A percentile compares a stretch with the other conserved stretches of the same genome.
phyloP scores from a whole-genome alignment of 2,888 invertebrate species.

The Cosmorhoe ocellata region DNA sequence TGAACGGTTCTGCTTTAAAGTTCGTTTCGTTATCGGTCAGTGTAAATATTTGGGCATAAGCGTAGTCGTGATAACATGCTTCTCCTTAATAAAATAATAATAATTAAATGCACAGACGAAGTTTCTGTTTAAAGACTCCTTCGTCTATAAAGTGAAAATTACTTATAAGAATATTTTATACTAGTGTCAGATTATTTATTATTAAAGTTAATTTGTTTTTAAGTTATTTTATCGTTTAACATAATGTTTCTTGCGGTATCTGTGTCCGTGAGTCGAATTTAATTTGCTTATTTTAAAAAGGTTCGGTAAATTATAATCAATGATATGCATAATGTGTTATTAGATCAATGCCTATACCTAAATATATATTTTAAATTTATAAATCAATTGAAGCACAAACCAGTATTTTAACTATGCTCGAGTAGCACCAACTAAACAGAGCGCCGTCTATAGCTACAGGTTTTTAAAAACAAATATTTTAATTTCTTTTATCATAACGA shows the following conservation, averaged over 20 bases:
- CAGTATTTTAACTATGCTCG: too few species aligned
- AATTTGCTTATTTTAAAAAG: background rate
- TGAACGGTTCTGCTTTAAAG: background rate
- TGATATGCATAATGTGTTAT: too few species aligned
- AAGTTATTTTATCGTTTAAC: slow-evolving; percentile 8
- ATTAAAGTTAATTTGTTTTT: slow-evolving; percentile 16
- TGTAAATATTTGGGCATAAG: slow-evolving; percentile 12
- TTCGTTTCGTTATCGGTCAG: slow-evolving; percentile 1
- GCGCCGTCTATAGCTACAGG: too few species aligned
- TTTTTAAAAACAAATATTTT: too few species aligned
- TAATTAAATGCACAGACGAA: background rate
- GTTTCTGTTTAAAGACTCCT: slow-evolving; percentile 70
- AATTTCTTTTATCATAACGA: too few species aligned
- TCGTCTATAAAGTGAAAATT: slow-evolving; percentile 8
- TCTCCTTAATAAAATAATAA: slow-evolving; percentile 1
- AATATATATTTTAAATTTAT: too few species aligned
- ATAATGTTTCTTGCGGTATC: background rate
- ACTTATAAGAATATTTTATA: slow-evolving; percentile 11
- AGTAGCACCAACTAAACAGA: too few species aligned
- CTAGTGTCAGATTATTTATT: slow-evolving; percentile 15
- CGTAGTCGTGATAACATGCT: slow-evolving; percentile 9
- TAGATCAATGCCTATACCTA: too few species aligned
- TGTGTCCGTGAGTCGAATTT: background rate
- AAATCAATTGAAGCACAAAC: too few species aligned
- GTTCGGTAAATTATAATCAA: background rate